Evolutionary conservation across 2,113 vertebrate species (phyloP).

Genomic region (Hymenochirus boettgeri): DNA sequence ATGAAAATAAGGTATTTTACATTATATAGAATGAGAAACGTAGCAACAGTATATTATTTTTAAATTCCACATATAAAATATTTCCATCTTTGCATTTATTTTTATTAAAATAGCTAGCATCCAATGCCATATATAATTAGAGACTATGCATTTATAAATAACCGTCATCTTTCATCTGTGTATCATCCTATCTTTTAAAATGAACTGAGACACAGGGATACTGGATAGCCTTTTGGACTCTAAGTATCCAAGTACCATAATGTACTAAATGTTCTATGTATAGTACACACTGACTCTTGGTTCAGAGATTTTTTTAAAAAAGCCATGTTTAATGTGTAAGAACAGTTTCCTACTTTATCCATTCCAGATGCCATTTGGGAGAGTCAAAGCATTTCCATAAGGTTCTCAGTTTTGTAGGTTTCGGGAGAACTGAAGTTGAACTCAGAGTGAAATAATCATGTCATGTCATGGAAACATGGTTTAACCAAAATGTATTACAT

Average conservation of each 20-base stretch:
- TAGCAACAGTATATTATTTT: too few species aligned
- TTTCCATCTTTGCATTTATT: too few species aligned
- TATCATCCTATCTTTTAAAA: background rate
- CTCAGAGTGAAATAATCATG: slow-evolving; percentile 22
- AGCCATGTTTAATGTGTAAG: slow-evolving; percentile 16
- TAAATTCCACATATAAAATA: too few species aligned
- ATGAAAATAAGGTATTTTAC: too few species aligned
- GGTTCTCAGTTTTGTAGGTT: slow-evolving; percentile 16
- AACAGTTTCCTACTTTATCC: slow-evolving; percentile 27
- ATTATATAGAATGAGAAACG: too few species aligned
- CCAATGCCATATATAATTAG: too few species aligned
- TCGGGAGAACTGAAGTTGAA: slow-evolving; percentile 37
- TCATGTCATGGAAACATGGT: slow-evolving; percentile 8
- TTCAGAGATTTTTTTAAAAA: slow-evolving; percentile 15
- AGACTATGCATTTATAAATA: too few species aligned
- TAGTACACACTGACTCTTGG: slow-evolving; percentile 6
- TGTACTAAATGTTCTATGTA: slow-evolving; percentile 18
- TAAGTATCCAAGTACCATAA: slow-evolving; percentile 18
- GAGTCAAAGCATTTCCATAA: slow-evolving; percentile 39
- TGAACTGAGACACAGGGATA: slow-evolving; percentile 4
- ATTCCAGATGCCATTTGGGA: slow-evolving; percentile 35
- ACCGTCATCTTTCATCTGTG: background rate
- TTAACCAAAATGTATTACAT: background rate
- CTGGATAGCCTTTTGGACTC: slow-evolving; percentile 2
- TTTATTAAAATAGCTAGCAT: too few species aligned